Evolutionary conservation across 2,888 invertebrate species (phyloP).

Genomic region (Linnaemya tessellans): DNA sequence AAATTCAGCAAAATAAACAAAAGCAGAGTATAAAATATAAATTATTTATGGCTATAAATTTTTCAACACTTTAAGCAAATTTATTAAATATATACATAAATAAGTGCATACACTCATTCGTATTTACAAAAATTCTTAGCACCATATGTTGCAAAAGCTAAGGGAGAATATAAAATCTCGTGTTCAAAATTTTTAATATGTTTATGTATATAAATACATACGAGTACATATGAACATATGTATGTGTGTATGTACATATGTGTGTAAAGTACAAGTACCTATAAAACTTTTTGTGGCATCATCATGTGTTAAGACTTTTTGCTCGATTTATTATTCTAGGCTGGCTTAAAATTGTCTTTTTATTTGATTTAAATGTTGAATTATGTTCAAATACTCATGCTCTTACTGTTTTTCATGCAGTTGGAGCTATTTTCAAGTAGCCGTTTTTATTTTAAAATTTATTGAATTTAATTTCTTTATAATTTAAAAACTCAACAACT

Average conservation of each 20-base stretch:
- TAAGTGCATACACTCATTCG: neutral
- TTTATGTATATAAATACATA: constrained; percentile 27
- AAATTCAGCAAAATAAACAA: constrained; percentile 1
- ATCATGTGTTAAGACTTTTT: constrained; percentile 1
- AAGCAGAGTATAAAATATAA: constrained; percentile 41
- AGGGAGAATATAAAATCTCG: constrained; percentile 25
- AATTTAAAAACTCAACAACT: constrained; percentile 68
- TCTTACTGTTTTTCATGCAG: constrained; percentile 18
- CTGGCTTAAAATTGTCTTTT: constrained; percentile 48
- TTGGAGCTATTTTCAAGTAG: neutral
- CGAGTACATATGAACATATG: neutral
- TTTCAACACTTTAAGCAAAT: constrained; percentile 62
- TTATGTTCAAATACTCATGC: neutral
- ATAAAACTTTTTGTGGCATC: constrained; percentile 2
- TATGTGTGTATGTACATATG: too few relatives aligned
- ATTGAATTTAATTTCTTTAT: constrained; percentile 70
- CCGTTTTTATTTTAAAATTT: constrained; percentile 62
- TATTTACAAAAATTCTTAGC: constrained; percentile 43
- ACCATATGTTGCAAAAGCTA: constrained; percentile 64
- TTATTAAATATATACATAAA: constrained; percentile 24
- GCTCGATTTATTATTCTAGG: constrained; percentile 1
- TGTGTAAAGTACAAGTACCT: too few relatives aligned
- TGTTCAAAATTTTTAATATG: constrained; percentile 1
- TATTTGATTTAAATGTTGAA: constrained; percentile 58
- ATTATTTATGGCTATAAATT: constrained; percentile 60